Conservation (phyloP, 2,888 invertebrate genomes). For the Drosophila borealis region DNA sequence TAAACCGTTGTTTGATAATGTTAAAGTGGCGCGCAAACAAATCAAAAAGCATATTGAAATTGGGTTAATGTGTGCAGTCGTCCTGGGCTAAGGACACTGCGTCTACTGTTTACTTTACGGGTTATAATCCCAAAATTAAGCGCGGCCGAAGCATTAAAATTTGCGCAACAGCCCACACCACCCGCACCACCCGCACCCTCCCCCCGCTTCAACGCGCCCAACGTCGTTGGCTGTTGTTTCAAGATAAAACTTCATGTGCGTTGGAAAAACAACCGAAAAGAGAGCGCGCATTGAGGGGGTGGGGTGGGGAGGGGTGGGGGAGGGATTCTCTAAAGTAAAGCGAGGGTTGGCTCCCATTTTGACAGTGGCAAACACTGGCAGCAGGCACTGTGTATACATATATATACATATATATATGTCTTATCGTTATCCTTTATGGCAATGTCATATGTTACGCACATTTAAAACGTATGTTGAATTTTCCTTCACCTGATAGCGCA, state of each 20-base stretch:
- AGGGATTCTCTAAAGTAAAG: not conserved
- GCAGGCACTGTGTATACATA: constrained; percentile 7
- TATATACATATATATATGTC: constrained; percentile 32
- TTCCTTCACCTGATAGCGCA: constrained; percentile 69
- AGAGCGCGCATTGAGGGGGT: constrained; percentile 12
- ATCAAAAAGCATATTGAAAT: constrained; percentile 83
- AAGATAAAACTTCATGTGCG: constrained; percentile 80
- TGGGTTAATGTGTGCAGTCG: constrained; percentile 78
- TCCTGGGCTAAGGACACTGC: constrained; percentile 61
- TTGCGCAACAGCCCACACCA: constrained; percentile 30
- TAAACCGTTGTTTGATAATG: constrained; percentile 82
- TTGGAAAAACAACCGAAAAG: constrained; percentile 65
- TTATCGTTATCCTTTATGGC: constrained; percentile 72
- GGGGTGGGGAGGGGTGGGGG: constrained; percentile 1
- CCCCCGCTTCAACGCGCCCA: constrained; percentile 13
- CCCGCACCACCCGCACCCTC: not conserved
- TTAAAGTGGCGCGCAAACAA: constrained; percentile 84
- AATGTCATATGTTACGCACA: constrained; percentile 83
- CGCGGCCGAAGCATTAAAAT: constrained; percentile 78
- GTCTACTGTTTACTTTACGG: constrained; percentile 75
- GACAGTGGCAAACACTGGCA: constrained; percentile 30
- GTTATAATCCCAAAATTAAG: constrained; percentile 82
- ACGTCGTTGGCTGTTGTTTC: constrained; percentile 73
- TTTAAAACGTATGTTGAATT: constrained; percentile 82
- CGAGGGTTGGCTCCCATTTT: constrained; percentile 20